Evolutionary conservation across 2,797 vertebrate genomes (phyloP).

Genomic region (Heteromormyrus szaboi): DNA sequence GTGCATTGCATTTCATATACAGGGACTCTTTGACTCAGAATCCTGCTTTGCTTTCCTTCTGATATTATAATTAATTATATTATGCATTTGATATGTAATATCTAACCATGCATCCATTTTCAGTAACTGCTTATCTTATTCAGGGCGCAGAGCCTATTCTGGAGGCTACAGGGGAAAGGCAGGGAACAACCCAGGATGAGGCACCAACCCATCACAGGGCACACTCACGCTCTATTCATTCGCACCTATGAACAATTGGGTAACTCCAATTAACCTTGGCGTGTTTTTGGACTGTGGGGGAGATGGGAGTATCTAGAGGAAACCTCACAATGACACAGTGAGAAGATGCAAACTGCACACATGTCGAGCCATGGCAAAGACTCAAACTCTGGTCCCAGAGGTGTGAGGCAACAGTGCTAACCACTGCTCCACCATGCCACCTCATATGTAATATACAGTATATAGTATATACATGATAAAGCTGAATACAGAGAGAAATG

Average conservation of each 20-base stretch:
- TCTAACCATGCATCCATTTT: not conserved
- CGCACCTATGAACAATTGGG: not conserved
- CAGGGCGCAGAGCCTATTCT: not conserved
- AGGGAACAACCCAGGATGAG: not conserved
- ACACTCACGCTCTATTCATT: not conserved
- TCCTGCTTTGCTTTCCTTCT: not conserved
- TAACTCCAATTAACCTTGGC: not conserved
- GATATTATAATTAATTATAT: not conserved
- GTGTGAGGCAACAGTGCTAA: not conserved
- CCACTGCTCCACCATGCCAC: not conserved
- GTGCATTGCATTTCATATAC: not conserved
- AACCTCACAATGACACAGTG: not conserved
- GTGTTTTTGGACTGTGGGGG: too few species aligned
- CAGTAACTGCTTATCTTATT: not conserved
- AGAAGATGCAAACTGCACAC: not conserved
- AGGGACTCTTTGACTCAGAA: not conserved
- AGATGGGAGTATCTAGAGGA: not conserved
- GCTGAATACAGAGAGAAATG: not conserved
- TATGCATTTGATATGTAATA: not conserved
- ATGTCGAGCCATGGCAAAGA: not conserved
- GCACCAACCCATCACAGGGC: not conserved
- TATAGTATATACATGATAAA: not conserved
- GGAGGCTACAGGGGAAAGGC: not conserved
- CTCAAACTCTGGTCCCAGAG: not conserved
- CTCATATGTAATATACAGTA: not conserved